Evolutionary conservation across 2,113 vertebrate species (phyloP).

Genomic region (Gopherus evgoodei): DNA sequence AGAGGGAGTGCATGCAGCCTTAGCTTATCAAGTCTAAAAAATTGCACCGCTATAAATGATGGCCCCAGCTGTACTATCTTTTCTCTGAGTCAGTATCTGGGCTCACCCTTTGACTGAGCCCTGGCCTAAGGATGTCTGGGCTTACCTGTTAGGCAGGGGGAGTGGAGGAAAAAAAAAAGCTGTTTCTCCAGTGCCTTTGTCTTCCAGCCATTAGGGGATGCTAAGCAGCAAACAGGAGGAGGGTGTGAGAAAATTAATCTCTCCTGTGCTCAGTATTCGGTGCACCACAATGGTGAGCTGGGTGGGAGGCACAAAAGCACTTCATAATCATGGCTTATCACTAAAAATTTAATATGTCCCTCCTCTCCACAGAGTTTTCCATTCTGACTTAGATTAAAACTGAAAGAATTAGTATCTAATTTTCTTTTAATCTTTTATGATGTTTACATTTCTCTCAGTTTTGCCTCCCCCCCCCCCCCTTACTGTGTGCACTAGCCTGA

Average conservation of each 20-base stretch:
- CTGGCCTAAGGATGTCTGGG: not conserved
- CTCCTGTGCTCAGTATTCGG: not conserved
- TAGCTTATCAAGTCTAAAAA: not conserved
- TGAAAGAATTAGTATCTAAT: not conserved
- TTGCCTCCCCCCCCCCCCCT: not conserved
- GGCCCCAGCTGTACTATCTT: not conserved
- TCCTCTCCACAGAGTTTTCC: not conserved
- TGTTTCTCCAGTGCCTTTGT: not conserved
- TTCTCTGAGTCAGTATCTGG: conserved; percentile 1
- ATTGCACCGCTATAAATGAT: conserved; percentile 21
- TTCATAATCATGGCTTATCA: not conserved
- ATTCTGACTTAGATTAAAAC: not conserved
- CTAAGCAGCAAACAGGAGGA: not conserved
- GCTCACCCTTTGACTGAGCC: not conserved
- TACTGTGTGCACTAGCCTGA: not conserved
- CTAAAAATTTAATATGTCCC: not conserved
- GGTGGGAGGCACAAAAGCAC: not conserved
- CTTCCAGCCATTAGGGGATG: not conserved
- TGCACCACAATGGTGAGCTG: not conserved
- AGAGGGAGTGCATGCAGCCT: conserved; percentile 38
- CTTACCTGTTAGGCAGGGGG: not conserved
- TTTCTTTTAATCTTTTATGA: not conserved
- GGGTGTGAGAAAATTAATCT: not conserved
- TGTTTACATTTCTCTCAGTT: not conserved
- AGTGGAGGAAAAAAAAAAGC: not conserved